Percentiles rank a stretch among this genome's conserved stretches.
Conservation (phyloP, 2,888 invertebrate species). For the Leptinotarsa tumamoca region DNA sequence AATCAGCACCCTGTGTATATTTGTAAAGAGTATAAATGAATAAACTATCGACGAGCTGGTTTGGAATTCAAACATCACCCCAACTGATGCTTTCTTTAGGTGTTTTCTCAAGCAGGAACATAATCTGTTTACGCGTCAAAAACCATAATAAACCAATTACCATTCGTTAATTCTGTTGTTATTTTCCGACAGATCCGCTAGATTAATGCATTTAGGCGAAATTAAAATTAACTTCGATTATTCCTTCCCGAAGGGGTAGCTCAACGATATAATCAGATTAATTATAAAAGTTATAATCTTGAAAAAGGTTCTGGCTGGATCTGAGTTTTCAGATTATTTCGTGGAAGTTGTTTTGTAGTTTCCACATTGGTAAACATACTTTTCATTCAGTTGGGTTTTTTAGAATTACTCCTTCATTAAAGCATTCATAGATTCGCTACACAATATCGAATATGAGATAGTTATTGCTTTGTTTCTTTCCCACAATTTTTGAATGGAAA, state of each 20-base stretch:
- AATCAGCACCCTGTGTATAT: too few species aligned
- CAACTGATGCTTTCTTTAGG: not conserved
- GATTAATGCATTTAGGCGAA: conserved; percentile 1
- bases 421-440: too few species aligned
- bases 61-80: not conserved
- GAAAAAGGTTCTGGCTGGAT: not conserved
- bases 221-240: conserved; percentile 2
- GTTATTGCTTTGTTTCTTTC: too few species aligned
- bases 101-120: not conserved
- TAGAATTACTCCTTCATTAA: too few species aligned
- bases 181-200: not conserved
- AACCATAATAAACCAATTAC: not conserved
- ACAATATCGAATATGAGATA: too few species aligned
- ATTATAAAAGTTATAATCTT: not conserved
- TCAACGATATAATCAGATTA: conserved; percentile 1
- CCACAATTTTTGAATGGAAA: too few species aligned
- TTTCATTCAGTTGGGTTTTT: too few species aligned
- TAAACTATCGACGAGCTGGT: not conserved
- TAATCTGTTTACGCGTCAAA: not conserved
- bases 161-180: not conserved
- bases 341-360: not conserved
- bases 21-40: not conserved
- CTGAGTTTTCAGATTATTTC: not conserved
- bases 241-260: not conserved
- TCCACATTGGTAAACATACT: not conserved